phyloP scores from a whole-genome alignment of 2,113 vertebrate genomes.

The Candoia aspera region DNA sequence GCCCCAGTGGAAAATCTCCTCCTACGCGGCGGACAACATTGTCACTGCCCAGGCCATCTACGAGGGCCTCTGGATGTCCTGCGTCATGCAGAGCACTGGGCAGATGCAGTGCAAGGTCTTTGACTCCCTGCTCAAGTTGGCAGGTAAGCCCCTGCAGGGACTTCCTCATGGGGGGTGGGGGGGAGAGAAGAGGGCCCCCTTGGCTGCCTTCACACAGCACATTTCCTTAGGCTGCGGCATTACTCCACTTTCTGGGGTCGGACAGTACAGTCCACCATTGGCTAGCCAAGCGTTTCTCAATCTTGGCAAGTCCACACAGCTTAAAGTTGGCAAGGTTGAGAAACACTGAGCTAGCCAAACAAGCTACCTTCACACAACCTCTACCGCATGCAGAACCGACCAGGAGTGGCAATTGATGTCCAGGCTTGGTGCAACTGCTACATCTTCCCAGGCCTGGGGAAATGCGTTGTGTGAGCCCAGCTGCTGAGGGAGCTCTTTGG shows the following conservation, averaged over 20 bases:
- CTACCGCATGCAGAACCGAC: background rate
- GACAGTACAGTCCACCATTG: accelerated
- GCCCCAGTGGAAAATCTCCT: slow-evolving; percentile 87
- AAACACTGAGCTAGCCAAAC: background rate
- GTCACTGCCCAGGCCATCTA: slow-evolving; percentile 86
- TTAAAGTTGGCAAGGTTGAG: too few species aligned
- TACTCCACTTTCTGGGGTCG: background rate
- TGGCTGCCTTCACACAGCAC: background rate
- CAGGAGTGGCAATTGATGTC: accelerated
- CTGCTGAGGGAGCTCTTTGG: background rate
- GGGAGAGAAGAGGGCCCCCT: background rate
- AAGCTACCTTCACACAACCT: background rate
- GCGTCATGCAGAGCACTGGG: slow-evolving; percentile 83
- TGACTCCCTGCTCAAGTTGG: slow-evolving; percentile 82
- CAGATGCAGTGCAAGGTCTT: slow-evolving; percentile 79
- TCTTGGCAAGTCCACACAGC: too few species aligned
- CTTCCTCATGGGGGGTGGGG: background rate
- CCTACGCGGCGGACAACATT: slow-evolving; percentile 86
- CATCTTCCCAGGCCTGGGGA: background rate
- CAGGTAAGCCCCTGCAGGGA: slow-evolving; percentile 72
- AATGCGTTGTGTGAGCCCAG: background rate
- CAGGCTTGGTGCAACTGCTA: background rate
- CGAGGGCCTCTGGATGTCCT: slow-evolving; percentile 89
- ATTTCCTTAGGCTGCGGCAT: background rate
- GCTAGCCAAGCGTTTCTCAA: too few species aligned